These are phyloP conservation scores for Neodon shergylaensis DNA, from an alignment of 2,113 vertebrate species.

Conservation along the genomic window DNA sequence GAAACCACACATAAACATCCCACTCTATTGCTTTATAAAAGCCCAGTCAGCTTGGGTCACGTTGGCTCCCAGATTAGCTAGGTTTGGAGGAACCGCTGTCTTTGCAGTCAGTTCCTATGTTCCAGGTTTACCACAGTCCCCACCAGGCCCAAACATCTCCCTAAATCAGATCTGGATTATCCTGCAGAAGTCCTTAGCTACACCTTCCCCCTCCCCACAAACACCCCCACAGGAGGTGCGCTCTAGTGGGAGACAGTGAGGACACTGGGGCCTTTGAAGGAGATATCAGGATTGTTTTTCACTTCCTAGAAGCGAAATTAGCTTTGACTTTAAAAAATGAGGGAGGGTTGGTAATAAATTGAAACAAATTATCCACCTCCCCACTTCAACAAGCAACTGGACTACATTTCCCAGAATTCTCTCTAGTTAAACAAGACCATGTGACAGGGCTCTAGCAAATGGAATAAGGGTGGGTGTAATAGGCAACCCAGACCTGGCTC, in stretches of 20 bases:
- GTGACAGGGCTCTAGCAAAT: not conserved
- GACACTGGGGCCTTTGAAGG: too few relatives aligned
- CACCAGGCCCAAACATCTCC: not conserved
- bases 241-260: not conserved
- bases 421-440: not conserved
- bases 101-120: not conserved
- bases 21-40: not conserved
- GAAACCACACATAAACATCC: not conserved
- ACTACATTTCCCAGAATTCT: constrained; percentile 34
- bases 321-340: not conserved
- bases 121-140: not conserved
- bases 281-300: not conserved
- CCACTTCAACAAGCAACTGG: not conserved
- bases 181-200: not conserved
- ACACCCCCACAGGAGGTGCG: not conserved
- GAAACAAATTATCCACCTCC: not conserved
- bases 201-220: too few relatives aligned
- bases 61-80: not conserved
- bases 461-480: not conserved
- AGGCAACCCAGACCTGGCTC: not conserved
- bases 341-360: not conserved
- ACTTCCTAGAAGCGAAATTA: not conserved
- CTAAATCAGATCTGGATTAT: not conserved
- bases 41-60: not conserved
- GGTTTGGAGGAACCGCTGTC: not conserved